phyloP scores from a whole-genome alignment of 2,113 vertebrate genomes.

The Amblyopsis rosae region DNA sequence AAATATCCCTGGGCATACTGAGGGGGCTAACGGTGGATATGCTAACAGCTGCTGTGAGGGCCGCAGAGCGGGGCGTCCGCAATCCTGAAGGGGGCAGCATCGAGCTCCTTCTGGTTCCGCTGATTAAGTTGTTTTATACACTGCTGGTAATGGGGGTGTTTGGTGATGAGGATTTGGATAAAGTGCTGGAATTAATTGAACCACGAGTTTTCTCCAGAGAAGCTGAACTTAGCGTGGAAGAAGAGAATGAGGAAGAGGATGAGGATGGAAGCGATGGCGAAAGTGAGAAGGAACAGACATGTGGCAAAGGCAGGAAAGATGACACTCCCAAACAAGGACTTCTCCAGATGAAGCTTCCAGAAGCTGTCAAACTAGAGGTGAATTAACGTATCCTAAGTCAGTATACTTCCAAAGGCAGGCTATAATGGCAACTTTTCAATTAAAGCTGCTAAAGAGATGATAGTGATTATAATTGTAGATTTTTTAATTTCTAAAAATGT shows the following conservation, averaged over 20 bases:
- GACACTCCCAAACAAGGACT: slow-evolving; percentile 80
- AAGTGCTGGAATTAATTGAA: slow-evolving; percentile 84
- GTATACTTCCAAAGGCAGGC: not conserved
- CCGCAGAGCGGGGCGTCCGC: slow-evolving; percentile 81
- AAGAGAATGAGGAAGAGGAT: slow-evolving; percentile 24
- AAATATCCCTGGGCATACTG: slow-evolving; percentile 86
- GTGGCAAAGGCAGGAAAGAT: slow-evolving; percentile 52
- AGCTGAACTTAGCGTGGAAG: slow-evolving; percentile 4
- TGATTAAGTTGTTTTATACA: slow-evolving; percentile 87
- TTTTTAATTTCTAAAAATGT: too few relatives aligned
- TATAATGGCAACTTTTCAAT: too few relatives aligned
- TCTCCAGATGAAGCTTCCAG: slow-evolving; percentile 93
- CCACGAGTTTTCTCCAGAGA: slow-evolving; percentile 79
- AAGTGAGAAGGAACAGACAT: slow-evolving; percentile 52
- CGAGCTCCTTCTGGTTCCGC: slow-evolving; percentile 89
- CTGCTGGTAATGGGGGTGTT: slow-evolving; percentile 89
- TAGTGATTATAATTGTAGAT: too few relatives aligned
- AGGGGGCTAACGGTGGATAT: slow-evolving; percentile 88
- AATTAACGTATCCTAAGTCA: not conserved
- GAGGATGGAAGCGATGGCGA: slow-evolving; percentile 30
- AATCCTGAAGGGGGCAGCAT: slow-evolving; percentile 90
- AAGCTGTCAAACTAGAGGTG: slow-evolving; percentile 92
- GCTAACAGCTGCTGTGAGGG: slow-evolving; percentile 84
- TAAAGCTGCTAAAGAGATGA: too few relatives aligned
- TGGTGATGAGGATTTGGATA: slow-evolving; percentile 82